Evolutionary conservation across 2,797 vertebrate genomes (phyloP).

Genomic region (Acanthornis magna): DNA sequence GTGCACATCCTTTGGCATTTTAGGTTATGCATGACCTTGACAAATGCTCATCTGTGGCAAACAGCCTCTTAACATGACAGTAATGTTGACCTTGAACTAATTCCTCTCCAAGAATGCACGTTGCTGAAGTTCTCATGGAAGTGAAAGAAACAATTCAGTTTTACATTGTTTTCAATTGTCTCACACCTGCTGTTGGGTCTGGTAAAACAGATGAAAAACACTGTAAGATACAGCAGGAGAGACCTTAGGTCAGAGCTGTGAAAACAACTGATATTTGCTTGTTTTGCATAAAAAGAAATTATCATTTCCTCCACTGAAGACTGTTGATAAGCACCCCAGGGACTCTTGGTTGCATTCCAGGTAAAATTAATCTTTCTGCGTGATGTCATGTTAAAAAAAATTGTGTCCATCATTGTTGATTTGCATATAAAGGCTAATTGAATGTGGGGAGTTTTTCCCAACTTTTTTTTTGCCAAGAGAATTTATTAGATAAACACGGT

Average conservation of each 20-base stretch:
- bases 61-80: neutral
- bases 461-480: neutral
- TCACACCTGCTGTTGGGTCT: slow-evolving; percentile 61
- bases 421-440: neutral
- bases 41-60: slow-evolving; percentile 13
- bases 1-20: neutral
- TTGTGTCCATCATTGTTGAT: neutral
- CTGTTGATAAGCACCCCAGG: slow-evolving; percentile 44
- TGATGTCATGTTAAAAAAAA: slow-evolving; percentile 9
- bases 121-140: neutral
- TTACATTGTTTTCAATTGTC: slow-evolving; percentile 47
- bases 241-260: slow-evolving; percentile 64
- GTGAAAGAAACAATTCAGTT: slow-evolving; percentile 12
- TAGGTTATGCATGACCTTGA: slow-evolving; percentile 4
- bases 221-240: slow-evolving; percentile 33
- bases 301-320: slow-evolving; percentile 63
- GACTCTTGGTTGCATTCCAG: neutral
- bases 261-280: slow-evolving; percentile 67
- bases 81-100: slow-evolving; percentile 11
- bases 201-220: slow-evolving; percentile 42
- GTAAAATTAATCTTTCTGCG: slow-evolving; percentile 54
- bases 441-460: neutral
- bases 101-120: slow-evolving; percentile 44
- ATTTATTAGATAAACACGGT: neutral
- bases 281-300: slow-evolving; percentile 43